These are phyloP conservation scores for Autographa gamma DNA, from an alignment of 2,888 invertebrate genomes.

Conservation along the genomic window DNA sequence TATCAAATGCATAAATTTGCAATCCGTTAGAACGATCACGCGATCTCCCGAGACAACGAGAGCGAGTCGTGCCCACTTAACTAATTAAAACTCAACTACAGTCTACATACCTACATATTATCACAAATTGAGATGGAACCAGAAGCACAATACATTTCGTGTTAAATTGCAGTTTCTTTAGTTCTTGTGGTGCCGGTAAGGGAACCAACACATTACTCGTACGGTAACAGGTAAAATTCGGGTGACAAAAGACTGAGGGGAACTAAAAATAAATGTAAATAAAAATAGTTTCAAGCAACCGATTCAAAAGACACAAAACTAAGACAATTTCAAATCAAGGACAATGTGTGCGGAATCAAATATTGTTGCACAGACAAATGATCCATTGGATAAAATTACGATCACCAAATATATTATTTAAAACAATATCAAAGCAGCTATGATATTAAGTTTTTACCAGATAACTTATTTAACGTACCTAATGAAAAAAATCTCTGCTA, in stretches of 20 bases:
- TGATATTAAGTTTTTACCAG: no score
- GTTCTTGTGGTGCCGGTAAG: slow-evolving; percentile 15
- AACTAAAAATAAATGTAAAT: slow-evolving; percentile 36
- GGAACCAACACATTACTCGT: slow-evolving; percentile 27
- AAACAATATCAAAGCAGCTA: no score
- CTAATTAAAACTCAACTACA: slow-evolving; percentile 73
- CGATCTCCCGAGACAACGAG: slow-evolving; percentile 70
- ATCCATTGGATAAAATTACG: no score
- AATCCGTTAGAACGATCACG: slow-evolving; percentile 71
- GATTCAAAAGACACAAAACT: neutral
- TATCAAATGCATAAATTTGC: slow-evolving; percentile 69
- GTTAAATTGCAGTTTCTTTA: slow-evolving; percentile 35
- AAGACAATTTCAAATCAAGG: neutral
- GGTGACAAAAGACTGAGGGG: slow-evolving; percentile 50
- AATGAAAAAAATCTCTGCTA: no score
- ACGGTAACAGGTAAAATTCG: slow-evolving; percentile 18
- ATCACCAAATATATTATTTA: no score
- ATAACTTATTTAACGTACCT: no score
- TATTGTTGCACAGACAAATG: neutral
- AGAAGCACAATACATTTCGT: slow-evolving; percentile 34
- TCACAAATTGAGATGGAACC: slow-evolving; percentile 31
- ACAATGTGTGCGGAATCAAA: neutral
- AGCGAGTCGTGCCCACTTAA: slow-evolving; percentile 75
- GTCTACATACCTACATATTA: slow-evolving; percentile 10
- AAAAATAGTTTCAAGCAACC: slow-evolving; percentile 20